A percentile compares a stretch with the other conserved stretches of the same genome.
These are phyloP conservation scores for Chesias legatella DNA, from an alignment of 2,888 invertebrate genomes.

Conservation along the genomic window DNA sequence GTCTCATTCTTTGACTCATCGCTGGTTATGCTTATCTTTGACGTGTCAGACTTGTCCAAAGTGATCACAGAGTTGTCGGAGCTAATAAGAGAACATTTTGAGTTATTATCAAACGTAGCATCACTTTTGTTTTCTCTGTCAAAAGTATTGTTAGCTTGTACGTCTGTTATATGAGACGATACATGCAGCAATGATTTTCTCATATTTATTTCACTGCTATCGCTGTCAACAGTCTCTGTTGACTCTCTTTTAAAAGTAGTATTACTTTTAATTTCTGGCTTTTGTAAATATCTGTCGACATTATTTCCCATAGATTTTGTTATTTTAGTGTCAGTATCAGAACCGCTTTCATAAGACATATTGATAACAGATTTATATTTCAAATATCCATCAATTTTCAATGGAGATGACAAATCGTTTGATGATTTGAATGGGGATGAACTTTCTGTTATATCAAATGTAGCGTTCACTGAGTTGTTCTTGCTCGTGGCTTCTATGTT, in stretches of 20 bases:
- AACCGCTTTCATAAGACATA: conserved; percentile 25
- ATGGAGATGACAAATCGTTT: conserved; percentile 4
- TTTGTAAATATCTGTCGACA: conserved; percentile 3
- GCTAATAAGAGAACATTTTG: conserved; percentile 52
- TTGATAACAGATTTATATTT: conserved; percentile 17
- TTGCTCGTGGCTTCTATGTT: not conserved
- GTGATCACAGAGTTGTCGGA: conserved; percentile 45
- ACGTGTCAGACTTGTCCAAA: conserved; percentile 45
- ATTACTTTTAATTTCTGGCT: conserved; percentile 4
- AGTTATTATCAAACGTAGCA: conserved; percentile 48
- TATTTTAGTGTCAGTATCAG: conserved; percentile 1
- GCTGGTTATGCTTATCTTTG: conserved; percentile 60
- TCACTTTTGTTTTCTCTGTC: conserved; percentile 32
- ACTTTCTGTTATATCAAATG: conserved; percentile 12
- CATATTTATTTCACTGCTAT: conserved; percentile 1
- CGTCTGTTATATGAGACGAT: conserved; percentile 2
- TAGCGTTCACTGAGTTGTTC: conserved; percentile 16
- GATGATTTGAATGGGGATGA: conserved; percentile 11
- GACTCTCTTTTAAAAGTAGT: conserved; percentile 21
- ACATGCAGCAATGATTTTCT: conserved; percentile 6
- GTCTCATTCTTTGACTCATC: conserved; percentile 52
- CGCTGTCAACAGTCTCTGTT: conserved; percentile 6
- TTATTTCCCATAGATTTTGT: conserved; percentile 2
- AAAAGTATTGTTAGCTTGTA: conserved; percentile 13
- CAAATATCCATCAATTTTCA: conserved; percentile 2